Evolutionary conservation across 1,140 invertebrate genomes (phyloP), one percentile per base, ranked within the genome.

Genomic region (Ectropis grisescens): DNA sequence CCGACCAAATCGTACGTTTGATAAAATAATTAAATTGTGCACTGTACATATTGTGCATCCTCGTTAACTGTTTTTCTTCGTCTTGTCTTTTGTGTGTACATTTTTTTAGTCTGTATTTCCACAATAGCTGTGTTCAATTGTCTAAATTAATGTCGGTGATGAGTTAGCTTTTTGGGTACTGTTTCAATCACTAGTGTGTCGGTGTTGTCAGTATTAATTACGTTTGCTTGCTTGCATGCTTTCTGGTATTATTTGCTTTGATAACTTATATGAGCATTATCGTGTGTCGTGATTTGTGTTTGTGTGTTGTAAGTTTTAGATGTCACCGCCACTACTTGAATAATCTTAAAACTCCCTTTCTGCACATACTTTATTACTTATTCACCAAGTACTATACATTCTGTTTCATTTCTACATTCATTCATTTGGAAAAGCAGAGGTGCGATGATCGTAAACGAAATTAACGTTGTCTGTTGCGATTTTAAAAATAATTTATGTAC

Each of bases 211-310:
- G 30, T 29, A 16, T 28, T 28, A 25, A 32, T 31, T 33, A 12
- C 29, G 16, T 19, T 19, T 19, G 16, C 16, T 19, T 19, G 16
- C 16, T 19, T 19, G 16, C 16, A n/a, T n/a, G n/a, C n/a, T n/a
- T n/a, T n/a, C n/a, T n/a, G n/a, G n/a, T n/a, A n/a, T n/a, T n/a
- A n/a, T n/a, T n/a, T n/a, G n/a, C n/a, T 22, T 45, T 61, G 61
- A 61, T 46, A 54, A 41, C 28, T 61, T n/a, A n/a, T n/a, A n/a
- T n/a, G n/a, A n/a, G 59, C 62, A 50, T 61, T 60, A 52, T 59
- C 32, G 57, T 71, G 57, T 71, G 64, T 64, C 65, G 69, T 70
- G 75, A 80, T 79, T 65, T 68, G 75, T 80, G 75, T 80, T 80
- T 80, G 71, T 79, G 66, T 74, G 75, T 76, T 60, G 16, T 19